These are phyloP conservation scores for Drosophila prolongata DNA, from an alignment of 2,888 invertebrate species.

Conservation along the genomic window DNA sequence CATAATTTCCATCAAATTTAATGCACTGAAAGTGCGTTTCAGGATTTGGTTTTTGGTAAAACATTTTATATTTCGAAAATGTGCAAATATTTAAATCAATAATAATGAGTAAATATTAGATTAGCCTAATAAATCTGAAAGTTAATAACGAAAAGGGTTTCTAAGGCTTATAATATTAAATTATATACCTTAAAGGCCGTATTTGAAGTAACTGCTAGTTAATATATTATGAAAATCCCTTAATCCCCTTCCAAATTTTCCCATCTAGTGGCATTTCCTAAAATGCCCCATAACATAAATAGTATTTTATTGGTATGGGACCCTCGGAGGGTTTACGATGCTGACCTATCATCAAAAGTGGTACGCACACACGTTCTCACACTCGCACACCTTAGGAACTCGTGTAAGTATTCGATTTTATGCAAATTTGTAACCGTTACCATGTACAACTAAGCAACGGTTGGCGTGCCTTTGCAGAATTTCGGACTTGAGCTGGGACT, in stretches of 20 bases:
- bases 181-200: background rate
- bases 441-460: constrained; percentile 38
- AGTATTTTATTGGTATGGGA: constrained; percentile 25
- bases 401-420: constrained; percentile 67
- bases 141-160: no score
- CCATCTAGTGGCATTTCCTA: background rate
- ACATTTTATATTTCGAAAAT: no score
- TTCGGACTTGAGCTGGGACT: constrained; percentile 21
- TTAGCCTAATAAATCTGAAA: no score
- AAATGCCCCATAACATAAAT: background rate
- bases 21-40: background rate
- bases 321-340: constrained; percentile 16
- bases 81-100: no score
- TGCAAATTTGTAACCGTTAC: constrained; percentile 73
- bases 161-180: no score
- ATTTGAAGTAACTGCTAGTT: background rate
- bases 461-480: constrained; percentile 60
- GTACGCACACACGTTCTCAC: constrained; percentile 25
- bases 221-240: background rate
- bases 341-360: constrained; percentile 36
- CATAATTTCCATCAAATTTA: constrained; percentile 18
- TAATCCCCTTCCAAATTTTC: background rate
- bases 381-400: constrained; percentile 16
- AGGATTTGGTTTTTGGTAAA: no score
- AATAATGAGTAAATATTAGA: no score